Evolutionary conservation across 1,140 invertebrate species (phyloP).

Genomic region (Apis florea): DNA sequence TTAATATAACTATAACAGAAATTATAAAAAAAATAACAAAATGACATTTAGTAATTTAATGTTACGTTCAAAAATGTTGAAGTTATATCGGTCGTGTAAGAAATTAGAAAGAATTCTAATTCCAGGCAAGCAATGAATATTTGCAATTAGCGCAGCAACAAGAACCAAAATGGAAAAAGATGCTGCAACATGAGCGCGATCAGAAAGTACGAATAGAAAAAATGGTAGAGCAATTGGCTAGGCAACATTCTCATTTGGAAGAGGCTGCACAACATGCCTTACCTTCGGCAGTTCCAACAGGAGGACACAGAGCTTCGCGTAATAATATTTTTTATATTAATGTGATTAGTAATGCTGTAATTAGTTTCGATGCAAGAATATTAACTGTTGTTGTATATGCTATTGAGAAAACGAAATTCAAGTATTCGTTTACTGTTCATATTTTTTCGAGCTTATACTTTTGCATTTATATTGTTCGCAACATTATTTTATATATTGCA

Average conservation of each 20-base stretch:
- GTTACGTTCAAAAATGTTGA: not conserved
- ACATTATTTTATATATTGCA: not conserved
- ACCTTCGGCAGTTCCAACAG: constrained; percentile 75
- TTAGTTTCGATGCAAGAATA: not conserved
- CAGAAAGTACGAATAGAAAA: constrained; percentile 96
- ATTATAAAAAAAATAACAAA: not conserved
- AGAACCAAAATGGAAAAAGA: constrained; percentile 93
- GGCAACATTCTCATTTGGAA: constrained; percentile 97
- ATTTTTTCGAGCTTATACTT: constrained; percentile 10
- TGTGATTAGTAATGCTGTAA: constrained; percentile 11
- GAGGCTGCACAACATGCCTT: constrained; percentile 86
- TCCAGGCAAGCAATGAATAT: constrained; percentile 94
- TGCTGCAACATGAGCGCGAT: constrained; percentile 96
- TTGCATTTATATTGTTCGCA: not conserved
- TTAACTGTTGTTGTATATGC: not conserved
- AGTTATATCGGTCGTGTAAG: not conserved
- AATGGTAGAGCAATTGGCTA: constrained; percentile 97
- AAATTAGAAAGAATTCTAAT: constrained; percentile 46
- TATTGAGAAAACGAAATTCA: not conserved
- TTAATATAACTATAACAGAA: too few relatives aligned
- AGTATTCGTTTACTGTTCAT: not conserved
- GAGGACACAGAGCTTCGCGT: constrained; percentile 76
- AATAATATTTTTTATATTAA: constrained; percentile 66
- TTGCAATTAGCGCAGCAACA: constrained; percentile 92
- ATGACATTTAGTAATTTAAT: not conserved